Evolutionary conservation across 2,113 vertebrate species (phyloP).

Genomic region (Coturnix japonica): DNA sequence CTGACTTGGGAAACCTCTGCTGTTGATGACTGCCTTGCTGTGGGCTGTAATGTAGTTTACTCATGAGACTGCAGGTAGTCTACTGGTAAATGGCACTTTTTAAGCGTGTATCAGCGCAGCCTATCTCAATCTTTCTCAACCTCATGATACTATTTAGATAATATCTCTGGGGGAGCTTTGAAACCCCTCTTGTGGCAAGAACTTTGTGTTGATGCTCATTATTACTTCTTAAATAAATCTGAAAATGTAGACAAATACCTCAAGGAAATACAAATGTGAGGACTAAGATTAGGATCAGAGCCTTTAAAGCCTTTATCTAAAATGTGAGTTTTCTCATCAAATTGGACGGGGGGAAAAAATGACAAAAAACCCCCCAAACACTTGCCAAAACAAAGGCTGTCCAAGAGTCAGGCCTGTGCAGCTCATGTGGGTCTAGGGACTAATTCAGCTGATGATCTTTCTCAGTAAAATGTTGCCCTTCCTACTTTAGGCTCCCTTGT

Average conservation of each 20-base stretch:
- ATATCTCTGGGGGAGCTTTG: not conserved
- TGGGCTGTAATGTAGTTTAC: accelerated
- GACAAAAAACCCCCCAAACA: too few species aligned
- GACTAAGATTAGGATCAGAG: not conserved
- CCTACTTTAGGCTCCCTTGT: not conserved
- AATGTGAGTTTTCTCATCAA: not conserved
- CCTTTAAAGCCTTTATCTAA: not conserved
- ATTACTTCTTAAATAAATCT: not conserved
- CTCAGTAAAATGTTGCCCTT: not conserved
- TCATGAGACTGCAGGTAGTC: not conserved
- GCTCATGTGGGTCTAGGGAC: not conserved
- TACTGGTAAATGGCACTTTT: not conserved
- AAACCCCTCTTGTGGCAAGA: not conserved
- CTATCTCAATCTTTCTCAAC: not conserved
- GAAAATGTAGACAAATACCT: not conserved
- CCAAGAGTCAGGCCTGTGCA: not conserved
- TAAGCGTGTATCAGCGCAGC: not conserved
- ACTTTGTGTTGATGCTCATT: not conserved
- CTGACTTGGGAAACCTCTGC: not conserved
- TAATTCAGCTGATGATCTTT: not conserved
- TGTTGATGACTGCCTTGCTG: not conserved
- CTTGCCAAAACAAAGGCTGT: not conserved
- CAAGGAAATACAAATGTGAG: not conserved
- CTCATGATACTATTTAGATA: not conserved
- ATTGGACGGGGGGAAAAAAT: too few species aligned